Evolutionary conservation across 2,113 vertebrate species (phyloP).

Genomic region (Labrus mixtus): DNA sequence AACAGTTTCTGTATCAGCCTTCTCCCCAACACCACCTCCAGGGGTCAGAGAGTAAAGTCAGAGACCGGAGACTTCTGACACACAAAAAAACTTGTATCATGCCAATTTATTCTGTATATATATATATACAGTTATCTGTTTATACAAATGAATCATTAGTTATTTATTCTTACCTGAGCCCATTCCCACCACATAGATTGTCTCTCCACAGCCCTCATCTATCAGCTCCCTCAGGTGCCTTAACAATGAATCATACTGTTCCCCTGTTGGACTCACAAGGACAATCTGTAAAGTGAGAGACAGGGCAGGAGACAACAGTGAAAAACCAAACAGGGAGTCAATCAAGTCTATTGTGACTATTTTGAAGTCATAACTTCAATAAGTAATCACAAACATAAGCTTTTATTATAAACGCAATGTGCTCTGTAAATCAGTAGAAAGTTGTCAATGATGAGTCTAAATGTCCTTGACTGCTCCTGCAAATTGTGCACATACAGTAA

Average conservation of each 20-base stretch:
- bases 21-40: too few species aligned
- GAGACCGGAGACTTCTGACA: not conserved
- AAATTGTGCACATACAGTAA: not conserved
- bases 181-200: constrained; percentile 97
- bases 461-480: not conserved
- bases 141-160: not conserved
- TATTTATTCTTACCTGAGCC: constrained; percentile 88
- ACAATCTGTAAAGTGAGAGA: constrained; percentile 84
- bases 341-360: not conserved
- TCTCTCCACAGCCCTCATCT: constrained; percentile 97
- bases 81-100: not conserved
- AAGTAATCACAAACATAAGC: not conserved
- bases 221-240: constrained; percentile 92
- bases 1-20: too few species aligned
- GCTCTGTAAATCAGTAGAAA: not conserved
- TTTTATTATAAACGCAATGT: not conserved
- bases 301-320: not conserved
- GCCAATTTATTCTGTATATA: not conserved
- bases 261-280: constrained; percentile 94
- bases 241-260: constrained; percentile 95
- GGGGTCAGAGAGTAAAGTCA: too few species aligned
- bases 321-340: not conserved
- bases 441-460: too few species aligned
- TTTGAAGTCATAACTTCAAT: not conserved
- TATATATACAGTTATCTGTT: not conserved